Conservation (phyloP, 2,113 vertebrate genomes). For the Taurulus bubalis region DNA sequence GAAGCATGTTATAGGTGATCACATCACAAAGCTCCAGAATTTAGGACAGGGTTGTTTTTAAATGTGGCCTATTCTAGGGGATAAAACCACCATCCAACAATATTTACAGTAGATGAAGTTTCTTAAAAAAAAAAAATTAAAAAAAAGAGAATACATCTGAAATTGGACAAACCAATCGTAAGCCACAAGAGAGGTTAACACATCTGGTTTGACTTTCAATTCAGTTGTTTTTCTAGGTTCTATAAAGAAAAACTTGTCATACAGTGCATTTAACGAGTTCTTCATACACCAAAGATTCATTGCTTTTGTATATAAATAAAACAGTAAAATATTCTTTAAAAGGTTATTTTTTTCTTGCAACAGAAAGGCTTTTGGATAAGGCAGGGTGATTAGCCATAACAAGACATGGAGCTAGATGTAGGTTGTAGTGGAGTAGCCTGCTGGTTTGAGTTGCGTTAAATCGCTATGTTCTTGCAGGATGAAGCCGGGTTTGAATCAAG, state of each 20-base stretch:
- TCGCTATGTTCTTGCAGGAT: conserved; percentile 48
- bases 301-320: conserved; percentile 61
- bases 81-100: conserved; percentile 34
- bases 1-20: conserved; percentile 29
- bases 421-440: conserved; percentile 28
- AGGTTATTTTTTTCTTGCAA: conserved; percentile 29
- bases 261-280: conserved; percentile 50
- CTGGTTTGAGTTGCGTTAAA: conserved; percentile 48
- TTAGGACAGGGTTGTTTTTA: conserved; percentile 12
- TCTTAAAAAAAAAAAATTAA: conserved; percentile 22
- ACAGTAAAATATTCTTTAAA: conserved; percentile 46
- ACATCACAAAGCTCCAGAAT: conserved; percentile 13
- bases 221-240: background rate
- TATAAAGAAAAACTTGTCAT: conserved; percentile 34
- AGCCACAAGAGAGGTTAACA: background rate
- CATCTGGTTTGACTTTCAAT: conserved; percentile 24
- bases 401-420: conserved; percentile 36
- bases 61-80: background rate
- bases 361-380: conserved; percentile 34
- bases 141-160: conserved; percentile 2
- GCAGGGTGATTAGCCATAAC: conserved; percentile 37
- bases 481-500: conserved; percentile 60
- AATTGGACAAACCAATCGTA: conserved; percentile 15
- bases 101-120: conserved; percentile 40
- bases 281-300: conserved; percentile 53